Base-by-base conservation (phyloP, 1,140 invertebrate genomes). In the Drosophila busckii region DNA sequence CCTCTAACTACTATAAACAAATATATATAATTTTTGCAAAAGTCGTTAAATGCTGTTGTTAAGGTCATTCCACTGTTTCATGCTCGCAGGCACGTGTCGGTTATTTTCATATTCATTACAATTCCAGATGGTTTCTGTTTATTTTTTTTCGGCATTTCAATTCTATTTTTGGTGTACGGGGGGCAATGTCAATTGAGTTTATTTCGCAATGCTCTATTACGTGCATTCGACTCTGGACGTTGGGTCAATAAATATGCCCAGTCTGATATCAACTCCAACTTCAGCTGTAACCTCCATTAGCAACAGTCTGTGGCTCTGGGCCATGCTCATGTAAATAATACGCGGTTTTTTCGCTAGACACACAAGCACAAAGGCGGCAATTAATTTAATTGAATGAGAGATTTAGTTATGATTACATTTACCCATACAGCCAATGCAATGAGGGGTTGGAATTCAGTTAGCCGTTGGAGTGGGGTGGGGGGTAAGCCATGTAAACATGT, bases 301-400 rank as follows among this genome's bases (percentile, higher is more conserved):
- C 12, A 10, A 13, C 25, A 8, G 25, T 6, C 25, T 28, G 0
- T 0, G 8, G n/a, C 8, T 32, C 32, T 16, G 7, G 34, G 53
- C 42, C 19, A 41, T 42, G n/a, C 17, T 6, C 53, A 40, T 46
- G 41, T 55, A 60, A 70, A 37, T 50, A 60, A 76, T 65, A 49
- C 52, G 31, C 16, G 34, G 49, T 41, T 56, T 54, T 59, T 61
- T 28, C 37, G 59, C 63, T 48, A 58, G 40, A 22, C 20, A 49
- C 38, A 55, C 48, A 66, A 59, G 61, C 45, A 56, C 55, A 34
- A 56, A 50, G 55, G 52, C 26, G 54, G 49, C 67, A 68, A 80
- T 71, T 68, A 71, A 65, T 68, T 80, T 65, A 80, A 80, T 80
- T 80, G 63, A 80, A 61, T 61, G 46, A 49, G 54, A 80, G 71